Evolutionary conservation across 1,140 invertebrate species (phyloP).

Genomic region (Batillaria attramentaria): DNA sequence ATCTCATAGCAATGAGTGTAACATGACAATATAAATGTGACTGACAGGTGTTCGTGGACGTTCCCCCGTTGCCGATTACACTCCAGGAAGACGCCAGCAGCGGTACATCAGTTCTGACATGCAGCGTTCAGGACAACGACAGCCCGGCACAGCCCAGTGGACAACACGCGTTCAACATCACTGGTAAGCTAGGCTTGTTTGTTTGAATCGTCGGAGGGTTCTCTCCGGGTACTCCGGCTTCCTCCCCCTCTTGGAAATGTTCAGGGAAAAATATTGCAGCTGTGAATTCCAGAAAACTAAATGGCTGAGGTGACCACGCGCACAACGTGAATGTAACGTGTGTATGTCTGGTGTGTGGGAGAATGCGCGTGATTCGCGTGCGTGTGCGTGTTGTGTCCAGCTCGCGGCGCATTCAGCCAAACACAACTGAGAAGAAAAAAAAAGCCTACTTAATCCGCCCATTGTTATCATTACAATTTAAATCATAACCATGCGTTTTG

Average conservation of each 20-base stretch:
- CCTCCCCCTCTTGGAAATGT: not conserved
- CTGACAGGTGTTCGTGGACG: not conserved
- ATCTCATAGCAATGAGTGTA: not conserved
- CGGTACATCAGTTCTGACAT: constrained; percentile 10
- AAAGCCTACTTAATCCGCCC: too few species aligned
- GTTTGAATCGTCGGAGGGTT: too few species aligned
- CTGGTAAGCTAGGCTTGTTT: not conserved
- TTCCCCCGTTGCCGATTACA: not conserved
- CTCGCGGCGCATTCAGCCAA: too few species aligned
- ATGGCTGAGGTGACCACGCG: not conserved
- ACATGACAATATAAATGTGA: not conserved
- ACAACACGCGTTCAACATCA: not conserved
- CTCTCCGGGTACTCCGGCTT: too few species aligned
- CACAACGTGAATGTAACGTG: not conserved
- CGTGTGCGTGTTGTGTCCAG: too few species aligned
- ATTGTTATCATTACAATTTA: too few species aligned
- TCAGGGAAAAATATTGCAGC: not conserved
- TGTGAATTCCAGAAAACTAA: not conserved
- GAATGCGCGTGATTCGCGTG: too few species aligned
- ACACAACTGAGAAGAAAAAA: too few species aligned
- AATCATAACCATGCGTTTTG: too few species aligned
- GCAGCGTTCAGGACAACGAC: constrained; percentile 5
- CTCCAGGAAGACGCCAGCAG: not conserved
- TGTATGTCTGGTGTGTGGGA: too few species aligned
- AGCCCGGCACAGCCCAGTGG: not conserved